These are phyloP conservation scores for Homalodisca vitripennis DNA, from an alignment of 1,140 invertebrate genomes.

Conservation along the genomic window DNA sequence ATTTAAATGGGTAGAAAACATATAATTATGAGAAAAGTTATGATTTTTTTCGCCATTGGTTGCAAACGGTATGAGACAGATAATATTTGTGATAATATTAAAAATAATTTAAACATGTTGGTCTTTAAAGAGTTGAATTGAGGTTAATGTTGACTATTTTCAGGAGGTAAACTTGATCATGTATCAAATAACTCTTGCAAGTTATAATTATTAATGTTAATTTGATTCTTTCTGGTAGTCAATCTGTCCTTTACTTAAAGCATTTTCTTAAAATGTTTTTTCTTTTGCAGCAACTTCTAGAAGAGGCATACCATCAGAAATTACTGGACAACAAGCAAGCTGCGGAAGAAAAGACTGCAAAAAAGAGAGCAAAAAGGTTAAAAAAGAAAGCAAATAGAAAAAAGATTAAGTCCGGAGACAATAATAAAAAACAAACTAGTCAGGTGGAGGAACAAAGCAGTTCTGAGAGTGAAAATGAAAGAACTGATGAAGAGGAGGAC, in stretches of 20 bases:
- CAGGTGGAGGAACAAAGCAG: slow-evolving; percentile 40
- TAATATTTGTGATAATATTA: no score
- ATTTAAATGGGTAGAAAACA: no score
- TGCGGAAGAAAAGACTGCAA: slow-evolving; percentile 79
- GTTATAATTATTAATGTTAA: neutral
- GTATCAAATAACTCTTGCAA: no score
- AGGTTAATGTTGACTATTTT: no score
- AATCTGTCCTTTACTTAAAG: slow-evolving; percentile 17
- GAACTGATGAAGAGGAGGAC: slow-evolving; percentile 21
- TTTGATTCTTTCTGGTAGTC: neutral
- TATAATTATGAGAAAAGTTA: no score
- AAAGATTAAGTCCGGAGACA: slow-evolving; percentile 42
- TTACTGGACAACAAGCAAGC: slow-evolving; percentile 73
- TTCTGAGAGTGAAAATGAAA: slow-evolving; percentile 44
- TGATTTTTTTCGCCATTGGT: no score
- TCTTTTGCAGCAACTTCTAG: slow-evolving; percentile 67
- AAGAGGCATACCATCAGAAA: slow-evolving; percentile 79
- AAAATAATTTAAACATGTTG: no score
- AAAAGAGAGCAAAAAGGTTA: slow-evolving; percentile 78
- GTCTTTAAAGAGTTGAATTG: no score
- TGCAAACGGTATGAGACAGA: no score
- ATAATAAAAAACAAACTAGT: slow-evolving; percentile 34
- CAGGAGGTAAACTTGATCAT: no score
- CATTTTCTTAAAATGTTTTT: slow-evolving; percentile 27
- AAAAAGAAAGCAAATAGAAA: slow-evolving; percentile 69